A percentile compares a stretch with the other conserved stretches of the same genome.
phyloP scores from a whole-genome alignment of 2,888 invertebrate species.

The Eucera pruinosa region DNA sequence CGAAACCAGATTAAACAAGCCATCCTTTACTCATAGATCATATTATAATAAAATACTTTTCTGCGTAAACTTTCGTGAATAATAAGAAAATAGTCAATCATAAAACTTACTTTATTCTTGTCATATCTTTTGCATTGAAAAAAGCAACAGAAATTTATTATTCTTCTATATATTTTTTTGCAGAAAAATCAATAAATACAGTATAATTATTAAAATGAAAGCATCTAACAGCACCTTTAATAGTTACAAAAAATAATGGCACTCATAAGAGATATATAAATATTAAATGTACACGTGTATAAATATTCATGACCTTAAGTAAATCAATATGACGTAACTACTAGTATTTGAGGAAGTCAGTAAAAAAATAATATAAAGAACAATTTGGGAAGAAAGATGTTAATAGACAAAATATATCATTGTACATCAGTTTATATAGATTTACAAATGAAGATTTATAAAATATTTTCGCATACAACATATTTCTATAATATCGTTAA shows the following conservation, averaged over 20 bases:
- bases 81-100: background rate
- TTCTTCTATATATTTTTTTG: too few relatives aligned
- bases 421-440: constrained; percentile 26
- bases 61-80: background rate
- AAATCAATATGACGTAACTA: constrained; percentile 2
- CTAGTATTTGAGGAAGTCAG: background rate
- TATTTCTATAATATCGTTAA: background rate
- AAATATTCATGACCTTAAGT: constrained; percentile 15
- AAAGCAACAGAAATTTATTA: too few relatives aligned
- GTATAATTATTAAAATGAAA: constrained; percentile 19
- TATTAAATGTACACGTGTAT: constrained; percentile 21
- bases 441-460: background rate
- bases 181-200: too few relatives aligned
- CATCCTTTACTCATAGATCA: background rate
- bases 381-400: constrained; percentile 30
- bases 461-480: background rate
- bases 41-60: constrained; percentile 1
- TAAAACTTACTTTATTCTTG: too few relatives aligned
- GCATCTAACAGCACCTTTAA: constrained; percentile 34
- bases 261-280: constrained; percentile 16
- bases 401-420: constrained; percentile 12
- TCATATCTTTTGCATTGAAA: too few relatives aligned
- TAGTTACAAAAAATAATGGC: constrained; percentile 17
- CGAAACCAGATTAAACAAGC: too few relatives aligned
- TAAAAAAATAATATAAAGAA: background rate